A percentile compares a stretch with the other conserved stretches of the same genome.
These are phyloP conservation scores for Bubo bubo DNA, from an alignment of 2,113 vertebrate genomes.

Conservation along the genomic window DNA sequence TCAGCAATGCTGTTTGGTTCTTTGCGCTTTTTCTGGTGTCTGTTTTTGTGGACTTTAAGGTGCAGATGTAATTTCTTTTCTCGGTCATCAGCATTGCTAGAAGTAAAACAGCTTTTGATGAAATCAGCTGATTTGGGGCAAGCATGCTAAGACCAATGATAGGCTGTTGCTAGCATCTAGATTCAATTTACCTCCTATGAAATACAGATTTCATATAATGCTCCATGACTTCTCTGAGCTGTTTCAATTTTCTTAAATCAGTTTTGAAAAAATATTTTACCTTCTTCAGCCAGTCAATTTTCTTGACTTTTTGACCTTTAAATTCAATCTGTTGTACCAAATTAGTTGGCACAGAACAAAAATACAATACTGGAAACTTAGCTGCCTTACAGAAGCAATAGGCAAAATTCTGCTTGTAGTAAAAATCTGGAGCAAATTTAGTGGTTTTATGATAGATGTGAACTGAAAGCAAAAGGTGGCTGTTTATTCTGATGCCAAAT, in stretches of 20 bases:
- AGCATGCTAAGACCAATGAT: not conserved
- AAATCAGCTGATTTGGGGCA: not conserved
- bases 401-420: not conserved
- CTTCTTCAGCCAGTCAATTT: slow-evolving; percentile 6
- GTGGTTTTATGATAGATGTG: not conserved
- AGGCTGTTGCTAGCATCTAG: not conserved
- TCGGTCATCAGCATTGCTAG: not conserved
- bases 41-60: not conserved
- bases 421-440: not conserved
- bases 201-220: slow-evolving; percentile 31
- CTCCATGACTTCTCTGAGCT: not conserved
- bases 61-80: not conserved
- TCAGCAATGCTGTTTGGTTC: not conserved
- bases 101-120: not conserved
- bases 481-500: slow-evolving; percentile 9
- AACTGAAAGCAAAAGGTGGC: not conserved
- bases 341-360: not conserved
- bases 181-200: slow-evolving; percentile 34
- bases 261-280: slow-evolving; percentile 4
- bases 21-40: not conserved
- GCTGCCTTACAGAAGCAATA: not conserved
- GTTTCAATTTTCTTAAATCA: not conserved
- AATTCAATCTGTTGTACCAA: not conserved
- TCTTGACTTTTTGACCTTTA: slow-evolving; percentile 1
- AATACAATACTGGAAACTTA: not conserved